Percentiles rank a stretch among this genome's conserved stretches.
These are phyloP conservation scores for Falco berigora DNA, from an alignment of 2,797 vertebrate species.

Conservation along the genomic window DNA sequence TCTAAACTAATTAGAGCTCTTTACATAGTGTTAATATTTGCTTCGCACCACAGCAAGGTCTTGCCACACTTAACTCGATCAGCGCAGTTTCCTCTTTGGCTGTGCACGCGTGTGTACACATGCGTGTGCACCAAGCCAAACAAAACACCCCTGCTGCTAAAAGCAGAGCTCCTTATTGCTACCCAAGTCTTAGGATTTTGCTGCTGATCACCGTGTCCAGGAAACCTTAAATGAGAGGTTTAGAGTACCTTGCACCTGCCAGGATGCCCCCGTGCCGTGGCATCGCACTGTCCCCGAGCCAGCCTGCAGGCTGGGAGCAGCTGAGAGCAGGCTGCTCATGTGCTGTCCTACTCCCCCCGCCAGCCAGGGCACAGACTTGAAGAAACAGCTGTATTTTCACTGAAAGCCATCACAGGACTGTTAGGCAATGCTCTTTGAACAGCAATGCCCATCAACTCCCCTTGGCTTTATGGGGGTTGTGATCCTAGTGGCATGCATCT, in stretches of 20 bases:
- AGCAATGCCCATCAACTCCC: background rate
- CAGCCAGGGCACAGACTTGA: background rate
- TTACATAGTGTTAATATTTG: background rate
- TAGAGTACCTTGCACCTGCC: background rate
- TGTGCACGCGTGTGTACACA: rapidly evolving
- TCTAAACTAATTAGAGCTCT: background rate
- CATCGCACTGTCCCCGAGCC: rapidly evolving
- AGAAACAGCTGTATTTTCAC: background rate
- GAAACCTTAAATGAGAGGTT: background rate
- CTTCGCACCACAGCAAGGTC: background rate
- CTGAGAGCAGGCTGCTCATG: background rate
- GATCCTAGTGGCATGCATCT: background rate
- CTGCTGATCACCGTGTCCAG: background rate
- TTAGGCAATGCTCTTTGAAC: background rate
- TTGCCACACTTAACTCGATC: rapidly evolving
- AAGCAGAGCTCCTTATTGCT: background rate
- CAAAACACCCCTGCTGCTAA: background rate
- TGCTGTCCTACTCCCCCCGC: background rate
- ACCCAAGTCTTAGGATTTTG: background rate
- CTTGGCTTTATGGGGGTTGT: background rate
- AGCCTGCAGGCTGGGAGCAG: background rate
- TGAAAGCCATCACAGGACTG: background rate
- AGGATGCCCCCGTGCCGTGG: rapidly evolving
- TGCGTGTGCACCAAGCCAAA: rapidly evolving
- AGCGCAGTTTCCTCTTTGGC: background rate